These are phyloP conservation scores for Oeneis ivallda DNA, from an alignment of 2,888 invertebrate genomes.

Conservation along the genomic window DNA sequence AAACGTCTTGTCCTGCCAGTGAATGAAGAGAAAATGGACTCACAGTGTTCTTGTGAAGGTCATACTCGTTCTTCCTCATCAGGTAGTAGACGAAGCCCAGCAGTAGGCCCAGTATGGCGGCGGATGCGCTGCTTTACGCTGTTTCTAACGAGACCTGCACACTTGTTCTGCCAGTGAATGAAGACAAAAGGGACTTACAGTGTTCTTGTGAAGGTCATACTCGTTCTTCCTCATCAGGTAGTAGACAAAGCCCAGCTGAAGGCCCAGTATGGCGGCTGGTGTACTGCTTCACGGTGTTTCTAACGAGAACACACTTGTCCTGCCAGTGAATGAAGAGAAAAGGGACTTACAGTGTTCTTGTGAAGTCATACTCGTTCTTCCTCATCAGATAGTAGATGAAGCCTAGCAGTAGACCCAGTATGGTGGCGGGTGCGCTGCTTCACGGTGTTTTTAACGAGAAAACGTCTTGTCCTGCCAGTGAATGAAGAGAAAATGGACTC, in stretches of 20 bases:
- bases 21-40: constrained; percentile 47
- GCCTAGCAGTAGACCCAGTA: constrained; percentile 45
- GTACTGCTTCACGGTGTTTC: too few relatives aligned
- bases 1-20: constrained; percentile 59
- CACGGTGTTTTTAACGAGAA: constrained; percentile 52
- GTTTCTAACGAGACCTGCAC: constrained; percentile 57
- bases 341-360: constrained; percentile 45
- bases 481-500: constrained; percentile 47
- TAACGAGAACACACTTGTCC: constrained; percentile 59
- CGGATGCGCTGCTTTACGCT: constrained; percentile 63
- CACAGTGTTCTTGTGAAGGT: constrained; percentile 48
- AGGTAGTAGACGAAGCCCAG: constrained; percentile 51
- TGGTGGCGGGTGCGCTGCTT: constrained; percentile 55
- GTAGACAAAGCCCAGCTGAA: constrained; percentile 53
- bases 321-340: constrained; percentile 47
- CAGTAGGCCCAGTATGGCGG: constrained; percentile 54
- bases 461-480: constrained; percentile 57
- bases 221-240: constrained; percentile 44
- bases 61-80: constrained; percentile 44
- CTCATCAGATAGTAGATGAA: constrained; percentile 50
- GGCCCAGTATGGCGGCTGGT: constrained; percentile 56
- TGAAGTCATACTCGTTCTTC: constrained; percentile 42
- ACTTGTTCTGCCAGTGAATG: constrained; percentile 46
- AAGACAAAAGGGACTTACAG: constrained; percentile 46
- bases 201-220: constrained; percentile 44